Percentiles rank a stretch among this genome's conserved stretches.
Conservation (phyloP, 1,140 invertebrate genomes). For the Drosophila mayri region DNA sequence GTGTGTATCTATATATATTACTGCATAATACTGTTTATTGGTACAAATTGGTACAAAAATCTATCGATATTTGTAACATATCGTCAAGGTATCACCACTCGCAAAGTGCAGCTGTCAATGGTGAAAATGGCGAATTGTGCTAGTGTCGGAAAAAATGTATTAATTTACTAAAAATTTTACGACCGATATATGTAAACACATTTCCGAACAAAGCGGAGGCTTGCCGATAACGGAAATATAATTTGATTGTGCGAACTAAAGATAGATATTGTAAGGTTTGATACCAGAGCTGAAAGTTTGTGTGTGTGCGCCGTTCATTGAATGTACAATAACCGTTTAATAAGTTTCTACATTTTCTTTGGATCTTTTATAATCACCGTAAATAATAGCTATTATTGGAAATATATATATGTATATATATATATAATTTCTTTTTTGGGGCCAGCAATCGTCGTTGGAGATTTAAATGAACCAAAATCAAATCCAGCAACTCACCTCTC, state of each 20-base stretch:
- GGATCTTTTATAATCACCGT: background rate
- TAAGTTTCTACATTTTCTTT: background rate
- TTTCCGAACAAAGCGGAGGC: constrained; percentile 12
- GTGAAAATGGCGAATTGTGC: constrained; percentile 61
- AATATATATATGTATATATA: background rate
- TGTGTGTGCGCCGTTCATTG: constrained; percentile 24
- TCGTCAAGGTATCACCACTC: constrained; percentile 7
- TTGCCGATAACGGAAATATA: background rate
- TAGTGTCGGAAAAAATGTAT: constrained; percentile 17
- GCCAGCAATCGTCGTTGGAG: constrained; percentile 27
- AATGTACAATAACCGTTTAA: background rate
- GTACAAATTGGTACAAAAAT: no score
- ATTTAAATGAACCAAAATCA: constrained; percentile 83
- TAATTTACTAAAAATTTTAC: constrained; percentile 13
- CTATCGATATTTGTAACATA: constrained; percentile 4
- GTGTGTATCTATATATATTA: no score
- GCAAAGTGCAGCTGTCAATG: constrained; percentile 28
- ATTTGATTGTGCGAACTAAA: constrained; percentile 2
- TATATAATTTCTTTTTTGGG: background rate
- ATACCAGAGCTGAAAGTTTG: background rate
- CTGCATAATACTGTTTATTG: no score
- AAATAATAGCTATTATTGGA: background rate
- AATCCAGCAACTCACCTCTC: constrained; percentile 87
- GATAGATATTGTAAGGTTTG: constrained; percentile 6
- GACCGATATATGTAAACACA: constrained; percentile 18